Evolutionary conservation across 2,113 vertebrate genomes (phyloP).

Genomic region (Hemiscyllium ocellatum): DNA sequence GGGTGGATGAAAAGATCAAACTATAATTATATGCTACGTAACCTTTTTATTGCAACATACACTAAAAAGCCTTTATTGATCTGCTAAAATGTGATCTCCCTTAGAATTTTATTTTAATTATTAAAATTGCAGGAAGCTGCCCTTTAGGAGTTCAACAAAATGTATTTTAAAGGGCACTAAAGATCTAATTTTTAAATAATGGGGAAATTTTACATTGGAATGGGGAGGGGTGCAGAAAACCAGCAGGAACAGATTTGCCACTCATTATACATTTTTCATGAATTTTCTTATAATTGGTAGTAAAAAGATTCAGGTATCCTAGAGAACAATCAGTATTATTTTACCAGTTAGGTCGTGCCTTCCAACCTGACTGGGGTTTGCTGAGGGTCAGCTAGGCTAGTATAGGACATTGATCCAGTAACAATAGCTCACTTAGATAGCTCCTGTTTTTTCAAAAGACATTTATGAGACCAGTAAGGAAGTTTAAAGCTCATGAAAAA

Average conservation of each 20-base stretch:
- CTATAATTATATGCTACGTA: neutral
- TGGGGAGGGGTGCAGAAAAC: neutral
- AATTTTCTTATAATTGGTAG: neutral
- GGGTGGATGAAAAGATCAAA: constrained; percentile 10
- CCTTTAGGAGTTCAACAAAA: neutral
- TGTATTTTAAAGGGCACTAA: neutral
- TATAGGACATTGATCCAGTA: neutral
- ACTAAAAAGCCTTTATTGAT: too few species aligned
- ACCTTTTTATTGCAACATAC: neutral
- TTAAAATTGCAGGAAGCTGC: constrained; percentile 19
- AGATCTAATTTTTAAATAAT: neutral
- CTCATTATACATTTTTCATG: neutral
- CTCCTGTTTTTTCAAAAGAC: neutral
- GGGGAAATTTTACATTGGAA: neutral
- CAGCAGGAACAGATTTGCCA: neutral
- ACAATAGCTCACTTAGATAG: neutral
- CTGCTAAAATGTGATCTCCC: neutral
- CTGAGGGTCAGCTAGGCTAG: neutral
- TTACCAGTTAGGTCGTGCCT: neutral
- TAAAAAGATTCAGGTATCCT: neutral
- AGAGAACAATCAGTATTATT: neutral
- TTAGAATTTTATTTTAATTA: constrained; percentile 7
- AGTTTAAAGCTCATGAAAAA: constrained; percentile 16
- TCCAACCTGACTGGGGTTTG: neutral
- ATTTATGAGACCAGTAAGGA: neutral